These are phyloP conservation scores for Apocheima hispidaria DNA, from an alignment of 2,888 invertebrate genomes.

Conservation along the genomic window DNA sequence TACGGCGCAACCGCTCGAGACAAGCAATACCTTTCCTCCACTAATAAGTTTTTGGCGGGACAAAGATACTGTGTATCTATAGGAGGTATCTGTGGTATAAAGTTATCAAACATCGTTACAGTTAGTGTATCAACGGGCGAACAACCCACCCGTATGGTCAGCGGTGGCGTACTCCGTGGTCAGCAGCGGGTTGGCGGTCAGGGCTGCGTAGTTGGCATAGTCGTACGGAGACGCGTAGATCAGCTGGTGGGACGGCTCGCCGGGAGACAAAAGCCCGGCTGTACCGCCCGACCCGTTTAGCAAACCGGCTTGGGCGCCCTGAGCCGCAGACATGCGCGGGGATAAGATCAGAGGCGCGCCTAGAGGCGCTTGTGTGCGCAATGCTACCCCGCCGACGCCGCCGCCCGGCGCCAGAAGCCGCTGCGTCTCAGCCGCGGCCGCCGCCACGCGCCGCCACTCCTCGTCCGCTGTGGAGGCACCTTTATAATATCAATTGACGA, in stretches of 20 bases:
- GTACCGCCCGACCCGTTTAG: constrained; percentile 76
- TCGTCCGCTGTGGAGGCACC: constrained; percentile 89
- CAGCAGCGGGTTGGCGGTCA: constrained; percentile 92
- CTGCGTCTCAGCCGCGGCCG: constrained; percentile 93
- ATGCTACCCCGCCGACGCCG: constrained; percentile 80
- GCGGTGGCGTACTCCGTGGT: constrained; percentile 92
- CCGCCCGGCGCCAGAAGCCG: constrained; percentile 88
- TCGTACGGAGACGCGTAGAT: constrained; percentile 95
- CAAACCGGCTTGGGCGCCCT: constrained; percentile 90
- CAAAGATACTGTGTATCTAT: no score
- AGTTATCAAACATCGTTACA: constrained; percentile 44
- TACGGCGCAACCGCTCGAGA: no score
- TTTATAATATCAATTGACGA: constrained; percentile 78
- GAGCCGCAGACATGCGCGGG: constrained; percentile 91
- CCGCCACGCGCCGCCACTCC: constrained; percentile 94
- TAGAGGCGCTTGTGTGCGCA: constrained; percentile 90
- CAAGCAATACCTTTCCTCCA: no score
- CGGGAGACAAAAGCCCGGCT: constrained; percentile 82
- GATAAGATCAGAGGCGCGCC: constrained; percentile 97
- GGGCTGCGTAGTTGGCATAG: constrained; percentile 96
- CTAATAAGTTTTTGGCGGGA: no score
- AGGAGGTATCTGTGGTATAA: no score
- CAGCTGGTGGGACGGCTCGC: constrained; percentile 91
- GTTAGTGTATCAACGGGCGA: constrained; percentile 79
- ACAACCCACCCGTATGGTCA: constrained; percentile 97